Conservation (phyloP, 1,140 invertebrate genomes). For the Wiebesia pumilae region DNA sequence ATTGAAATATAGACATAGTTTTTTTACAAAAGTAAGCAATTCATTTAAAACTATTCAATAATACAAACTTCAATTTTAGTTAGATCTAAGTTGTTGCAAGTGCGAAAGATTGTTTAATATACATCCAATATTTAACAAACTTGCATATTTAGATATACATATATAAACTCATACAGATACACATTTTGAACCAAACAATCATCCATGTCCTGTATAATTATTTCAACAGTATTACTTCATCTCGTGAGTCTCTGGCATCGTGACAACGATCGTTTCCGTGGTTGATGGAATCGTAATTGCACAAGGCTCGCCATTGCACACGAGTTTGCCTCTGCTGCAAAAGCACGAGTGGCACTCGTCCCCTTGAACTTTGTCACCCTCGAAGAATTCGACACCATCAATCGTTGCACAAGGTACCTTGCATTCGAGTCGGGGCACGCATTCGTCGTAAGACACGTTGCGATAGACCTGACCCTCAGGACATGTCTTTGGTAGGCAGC, state of each 20-base stretch:
- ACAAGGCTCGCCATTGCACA: constrained; percentile 84
- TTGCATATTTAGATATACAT: too few relatives aligned
- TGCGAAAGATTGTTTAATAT: too few relatives aligned
- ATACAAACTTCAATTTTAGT: too few relatives aligned
- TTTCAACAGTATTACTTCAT: neutral
- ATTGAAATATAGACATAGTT: too few relatives aligned
- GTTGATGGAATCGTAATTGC: constrained; percentile 58
- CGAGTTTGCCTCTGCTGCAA: constrained; percentile 81
- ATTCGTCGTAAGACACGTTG: constrained; percentile 82
- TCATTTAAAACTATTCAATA: too few relatives aligned
- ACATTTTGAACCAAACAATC: neutral
- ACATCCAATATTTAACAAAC: too few relatives aligned
- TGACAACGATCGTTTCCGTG: constrained; percentile 57
- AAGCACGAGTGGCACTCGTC: constrained; percentile 87
- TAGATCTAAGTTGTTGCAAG: too few relatives aligned
- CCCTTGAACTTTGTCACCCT: constrained; percentile 85
- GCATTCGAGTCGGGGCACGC: constrained; percentile 83
- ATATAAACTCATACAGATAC: too few relatives aligned
- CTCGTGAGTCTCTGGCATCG: neutral
- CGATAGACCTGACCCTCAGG: constrained; percentile 81
- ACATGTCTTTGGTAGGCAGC: constrained; percentile 84
- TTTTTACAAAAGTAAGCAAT: too few relatives aligned
- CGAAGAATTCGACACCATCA: constrained; percentile 81
- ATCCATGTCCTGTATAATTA: neutral
- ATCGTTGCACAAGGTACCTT: constrained; percentile 82